phyloP scores from a whole-genome alignment of 1,140 invertebrate genomes.

The Aporrectodea caliginosa region DNA sequence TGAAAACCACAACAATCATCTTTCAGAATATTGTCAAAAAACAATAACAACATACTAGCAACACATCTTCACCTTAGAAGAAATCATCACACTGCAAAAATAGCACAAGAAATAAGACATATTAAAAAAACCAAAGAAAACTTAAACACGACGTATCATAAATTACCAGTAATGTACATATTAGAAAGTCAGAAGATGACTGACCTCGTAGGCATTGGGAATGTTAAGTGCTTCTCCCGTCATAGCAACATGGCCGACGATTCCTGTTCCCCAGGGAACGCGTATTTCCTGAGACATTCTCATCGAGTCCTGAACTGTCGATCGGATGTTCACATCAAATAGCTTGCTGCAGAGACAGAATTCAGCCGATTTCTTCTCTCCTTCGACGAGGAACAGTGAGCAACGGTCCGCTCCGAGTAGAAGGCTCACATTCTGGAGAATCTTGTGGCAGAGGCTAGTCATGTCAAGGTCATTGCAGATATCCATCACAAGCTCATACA shows the following conservation, averaged over 20 bases:
- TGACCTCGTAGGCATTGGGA: slow-evolving; percentile 89
- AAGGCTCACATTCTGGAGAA: slow-evolving; percentile 89
- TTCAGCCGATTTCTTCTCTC: slow-evolving; percentile 45
- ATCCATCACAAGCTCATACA: slow-evolving; percentile 93
- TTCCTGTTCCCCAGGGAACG: slow-evolving; percentile 76
- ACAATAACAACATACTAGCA: too few species aligned
- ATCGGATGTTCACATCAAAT: slow-evolving; percentile 71
- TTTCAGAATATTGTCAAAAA: too few species aligned
- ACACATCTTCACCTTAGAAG: too few species aligned
- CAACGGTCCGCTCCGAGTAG: slow-evolving; percentile 86
- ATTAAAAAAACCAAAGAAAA: too few species aligned
- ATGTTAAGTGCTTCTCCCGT: slow-evolving; percentile 89
- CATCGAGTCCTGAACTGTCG: slow-evolving; percentile 76
- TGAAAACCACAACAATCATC: too few species aligned
- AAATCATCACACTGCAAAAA: too few species aligned
- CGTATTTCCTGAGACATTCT: slow-evolving; percentile 85
- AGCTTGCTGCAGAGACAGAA: slow-evolving; percentile 80
- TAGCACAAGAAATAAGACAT: too few species aligned
- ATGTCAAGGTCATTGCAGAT: slow-evolving; percentile 94
- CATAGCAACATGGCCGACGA: slow-evolving; percentile 88
- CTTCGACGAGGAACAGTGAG: slow-evolving; percentile 87
- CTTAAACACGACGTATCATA: too few species aligned
- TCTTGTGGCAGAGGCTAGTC: slow-evolving; percentile 88
- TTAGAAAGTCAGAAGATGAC: slow-evolving; percentile 39
- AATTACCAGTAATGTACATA: too few species aligned